phyloP scores from a whole-genome alignment of 2,888 invertebrate genomes.

The Leucophora obtusa region DNA sequence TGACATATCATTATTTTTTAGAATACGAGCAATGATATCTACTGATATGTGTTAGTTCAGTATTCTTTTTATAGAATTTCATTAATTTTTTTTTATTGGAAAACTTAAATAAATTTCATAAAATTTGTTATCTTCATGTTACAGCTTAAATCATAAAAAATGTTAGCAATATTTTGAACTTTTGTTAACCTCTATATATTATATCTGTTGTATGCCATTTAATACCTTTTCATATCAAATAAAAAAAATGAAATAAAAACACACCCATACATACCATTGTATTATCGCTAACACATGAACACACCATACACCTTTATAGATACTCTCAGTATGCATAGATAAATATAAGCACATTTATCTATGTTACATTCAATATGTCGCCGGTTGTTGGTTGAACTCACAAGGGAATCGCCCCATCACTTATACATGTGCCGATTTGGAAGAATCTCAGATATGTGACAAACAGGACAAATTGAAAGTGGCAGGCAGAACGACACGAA shows the following conservation, averaged over 20 bases:
- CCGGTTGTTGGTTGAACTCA: slow-evolving; percentile 2
- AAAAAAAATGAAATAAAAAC: background rate
- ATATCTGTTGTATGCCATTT: background rate
- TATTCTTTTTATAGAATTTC: background rate
- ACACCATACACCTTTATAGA: background rate
- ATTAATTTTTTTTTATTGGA: background rate
- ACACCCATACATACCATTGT: background rate
- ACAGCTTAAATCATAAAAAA: slow-evolving; percentile 4
- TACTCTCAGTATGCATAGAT: background rate
- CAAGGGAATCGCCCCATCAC: too few relatives aligned
- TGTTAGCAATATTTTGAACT: slow-evolving; percentile 2
- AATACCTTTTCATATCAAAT: background rate
- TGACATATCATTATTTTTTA: too few relatives aligned
- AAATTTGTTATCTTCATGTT: background rate
- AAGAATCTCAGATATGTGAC: too few relatives aligned
- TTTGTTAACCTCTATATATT: background rate
- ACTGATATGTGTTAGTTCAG: background rate
- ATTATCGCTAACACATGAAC: background rate
- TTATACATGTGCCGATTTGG: too few relatives aligned
- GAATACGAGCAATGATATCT: too few relatives aligned
- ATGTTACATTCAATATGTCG: slow-evolving; percentile 50
- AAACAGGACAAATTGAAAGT: too few relatives aligned
- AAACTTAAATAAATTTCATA: background rate
- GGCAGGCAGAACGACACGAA: too few relatives aligned
- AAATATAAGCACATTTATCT: slow-evolving; percentile 45